Percentiles rank a stretch among this genome's conserved stretches.
phyloP scores from a whole-genome alignment of 2,113 vertebrate genomes.

The Lethenteron reissneri region DNA sequence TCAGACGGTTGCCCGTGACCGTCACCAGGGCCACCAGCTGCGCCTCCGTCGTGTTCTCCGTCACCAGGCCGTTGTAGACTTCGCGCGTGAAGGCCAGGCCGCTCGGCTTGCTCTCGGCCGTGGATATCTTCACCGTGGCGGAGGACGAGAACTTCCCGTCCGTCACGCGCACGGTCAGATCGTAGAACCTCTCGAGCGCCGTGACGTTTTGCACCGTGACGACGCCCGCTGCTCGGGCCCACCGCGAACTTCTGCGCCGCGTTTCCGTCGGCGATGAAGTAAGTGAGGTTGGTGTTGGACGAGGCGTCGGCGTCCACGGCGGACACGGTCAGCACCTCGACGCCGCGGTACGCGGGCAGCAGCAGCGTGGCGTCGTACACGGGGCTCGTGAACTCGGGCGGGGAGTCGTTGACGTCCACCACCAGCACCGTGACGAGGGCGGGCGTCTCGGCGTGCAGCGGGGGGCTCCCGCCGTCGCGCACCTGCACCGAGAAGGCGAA shows the following conservation, averaged over 20 bases:
- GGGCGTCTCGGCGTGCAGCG: slow-evolving; percentile 61
- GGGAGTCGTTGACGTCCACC: slow-evolving; percentile 76
- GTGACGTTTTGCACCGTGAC: slow-evolving; percentile 57
- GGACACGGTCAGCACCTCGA: slow-evolving; percentile 58
- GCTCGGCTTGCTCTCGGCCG: slow-evolving; percentile 67
- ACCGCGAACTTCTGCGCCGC: slow-evolving; percentile 46
- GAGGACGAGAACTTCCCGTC: slow-evolving; percentile 78
- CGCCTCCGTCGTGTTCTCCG: slow-evolving; percentile 58
- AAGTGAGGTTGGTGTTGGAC: slow-evolving; percentile 47
- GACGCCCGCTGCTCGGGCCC: slow-evolving; percentile 45
- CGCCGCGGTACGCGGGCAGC: slow-evolving; percentile 63
- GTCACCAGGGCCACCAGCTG: slow-evolving; percentile 71
- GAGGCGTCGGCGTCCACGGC: slow-evolving; percentile 65
- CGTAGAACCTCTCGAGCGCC: slow-evolving; percentile 64
- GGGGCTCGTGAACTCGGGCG: slow-evolving; percentile 54
- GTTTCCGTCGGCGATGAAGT: slow-evolving; percentile 51
- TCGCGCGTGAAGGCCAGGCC: slow-evolving; percentile 63
- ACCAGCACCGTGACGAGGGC: slow-evolving; percentile 70
- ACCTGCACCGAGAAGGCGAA: slow-evolving; percentile 81
- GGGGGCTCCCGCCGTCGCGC: slow-evolving; percentile 62
- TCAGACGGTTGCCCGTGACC: slow-evolving; percentile 63
- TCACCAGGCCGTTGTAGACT: slow-evolving; percentile 56
- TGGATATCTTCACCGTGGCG: slow-evolving; percentile 45
- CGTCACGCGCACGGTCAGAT: slow-evolving; percentile 54
- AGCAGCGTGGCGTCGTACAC: slow-evolving; percentile 61